Base-by-base conservation (phyloP, 2,888 invertebrate genomes). In the Nomada fucata region DNA sequence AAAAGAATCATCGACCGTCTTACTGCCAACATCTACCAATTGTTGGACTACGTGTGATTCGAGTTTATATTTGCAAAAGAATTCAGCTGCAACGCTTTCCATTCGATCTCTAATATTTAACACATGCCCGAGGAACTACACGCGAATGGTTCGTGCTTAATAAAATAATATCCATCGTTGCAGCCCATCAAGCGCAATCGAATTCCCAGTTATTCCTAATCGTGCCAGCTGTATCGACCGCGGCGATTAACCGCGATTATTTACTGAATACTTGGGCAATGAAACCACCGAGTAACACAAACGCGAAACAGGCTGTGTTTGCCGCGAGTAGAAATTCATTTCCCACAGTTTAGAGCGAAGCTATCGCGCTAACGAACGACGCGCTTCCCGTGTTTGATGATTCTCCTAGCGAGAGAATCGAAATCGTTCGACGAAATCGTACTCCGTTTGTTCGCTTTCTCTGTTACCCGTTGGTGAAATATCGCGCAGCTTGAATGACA, bases 171-270 rank as follows among this genome's bases (percentile, higher is more conserved):
- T 47, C 67, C 52, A 44, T 69, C 72, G 72, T 69, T 73, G 70
- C 69, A 71, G 64, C 82, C 77, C 82, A 77, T 83, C 82, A 55
- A 55, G 13, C 73, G 57, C 50, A 67, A 81, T 82, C 71, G 78
- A 83, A 79, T 60, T 47, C 53, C 42, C 78, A 76, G 15, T 47
- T 47, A 47, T 47, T 47, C 15, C 47, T 47, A 83, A 79, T 83
- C 63, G 73, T 69, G 59, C 53, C 20, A 15, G 2, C 26, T 15
- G 29, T 36, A 63, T 74, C 65, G 60, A 55, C 70, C 20, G 11
- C 52, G 53, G 69, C 64, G 68, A 75, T 67, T 81, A 73, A 71
- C 71, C 47, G 20, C 59, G 76, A 81, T 81, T 83, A 77, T 81
- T 74, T 81, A 83, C 53, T n/a, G 65, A 60, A 71, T 61, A 47